phyloP scores from a whole-genome alignment of 1,140 invertebrate genomes.

The Phymorhynchus buccinoides region DNA sequence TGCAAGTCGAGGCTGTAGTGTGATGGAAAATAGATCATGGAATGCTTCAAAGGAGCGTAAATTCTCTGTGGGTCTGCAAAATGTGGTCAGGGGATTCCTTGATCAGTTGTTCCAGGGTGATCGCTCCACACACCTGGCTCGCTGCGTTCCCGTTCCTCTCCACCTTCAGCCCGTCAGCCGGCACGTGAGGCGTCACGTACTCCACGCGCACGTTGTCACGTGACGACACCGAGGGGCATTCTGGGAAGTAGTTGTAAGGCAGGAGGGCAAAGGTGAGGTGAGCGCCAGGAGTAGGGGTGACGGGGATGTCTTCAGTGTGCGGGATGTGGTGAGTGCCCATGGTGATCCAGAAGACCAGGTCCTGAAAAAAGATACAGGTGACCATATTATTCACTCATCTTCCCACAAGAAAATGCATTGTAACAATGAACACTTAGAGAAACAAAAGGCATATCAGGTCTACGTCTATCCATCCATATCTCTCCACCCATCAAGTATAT shows the following conservation, averaged over 20 bases:
- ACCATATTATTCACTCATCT: too few species aligned
- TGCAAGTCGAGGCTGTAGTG: too few species aligned
- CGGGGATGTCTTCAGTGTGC: slow-evolving; percentile 58
- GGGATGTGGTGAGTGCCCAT: slow-evolving; percentile 61
- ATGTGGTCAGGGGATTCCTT: slow-evolving; percentile 13
- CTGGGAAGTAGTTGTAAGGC: slow-evolving; percentile 62
- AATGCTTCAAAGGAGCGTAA: not conserved
- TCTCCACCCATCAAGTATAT: too few species aligned
- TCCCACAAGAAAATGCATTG: too few species aligned
- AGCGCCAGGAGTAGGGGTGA: slow-evolving; percentile 53
- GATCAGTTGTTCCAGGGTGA: slow-evolving; percentile 9
- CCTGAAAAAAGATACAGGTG: slow-evolving; percentile 47
- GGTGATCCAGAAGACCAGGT: slow-evolving; percentile 62
- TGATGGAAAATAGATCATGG: too few species aligned
- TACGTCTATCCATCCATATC: too few species aligned
- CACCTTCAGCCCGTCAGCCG: slow-evolving; percentile 38
- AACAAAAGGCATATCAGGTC: too few species aligned
- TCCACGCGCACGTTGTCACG: slow-evolving; percentile 48
- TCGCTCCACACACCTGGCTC: slow-evolving; percentile 8
- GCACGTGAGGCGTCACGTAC: slow-evolving; percentile 31
- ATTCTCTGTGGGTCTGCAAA: slow-evolving; percentile 27
- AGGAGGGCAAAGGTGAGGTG: slow-evolving; percentile 55
- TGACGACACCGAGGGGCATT: slow-evolving; percentile 53
- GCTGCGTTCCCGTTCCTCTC: slow-evolving; percentile 43
- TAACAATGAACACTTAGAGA: too few species aligned